Percentiles rank a stretch among this genome's conserved stretches.
Conservation (phyloP, 2,888 invertebrate genomes). For the Synanthedon vespiformis region DNA sequence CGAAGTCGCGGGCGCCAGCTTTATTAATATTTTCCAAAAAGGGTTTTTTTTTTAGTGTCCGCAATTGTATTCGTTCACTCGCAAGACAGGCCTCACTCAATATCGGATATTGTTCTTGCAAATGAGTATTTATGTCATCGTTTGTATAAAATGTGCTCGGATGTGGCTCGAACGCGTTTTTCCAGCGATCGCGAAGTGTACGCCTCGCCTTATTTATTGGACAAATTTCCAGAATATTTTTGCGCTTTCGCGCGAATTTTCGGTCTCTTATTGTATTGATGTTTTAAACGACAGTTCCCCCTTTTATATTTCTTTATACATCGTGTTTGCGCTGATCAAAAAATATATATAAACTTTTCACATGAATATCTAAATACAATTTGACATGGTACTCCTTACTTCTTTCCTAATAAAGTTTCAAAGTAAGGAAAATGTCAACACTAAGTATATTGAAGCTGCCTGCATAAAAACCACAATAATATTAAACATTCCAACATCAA, state of each 20-base stretch:
- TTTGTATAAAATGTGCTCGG: constrained; percentile 58
- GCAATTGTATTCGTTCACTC: constrained; percentile 27
- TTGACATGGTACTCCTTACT: too few species aligned
- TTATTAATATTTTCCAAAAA: not conserved
- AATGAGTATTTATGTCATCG: constrained; percentile 70
- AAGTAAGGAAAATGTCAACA: too few species aligned
- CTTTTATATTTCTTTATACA: not conserved
- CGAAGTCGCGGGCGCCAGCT: too few species aligned
- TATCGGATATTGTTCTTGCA: constrained; percentile 69
- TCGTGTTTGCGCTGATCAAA: not conserved
- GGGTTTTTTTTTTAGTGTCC: constrained; percentile 15
- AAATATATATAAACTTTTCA: not conserved
- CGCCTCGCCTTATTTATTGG: constrained; percentile 18
- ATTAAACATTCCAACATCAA: too few species aligned
- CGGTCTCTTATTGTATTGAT: constrained; percentile 5
- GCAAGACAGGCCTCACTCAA: constrained; percentile 68
- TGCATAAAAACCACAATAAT: too few species aligned
- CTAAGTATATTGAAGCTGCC: too few species aligned
- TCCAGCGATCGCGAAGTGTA: constrained; percentile 20
- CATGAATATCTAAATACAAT: too few species aligned
- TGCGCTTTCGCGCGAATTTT: constrained; percentile 11
- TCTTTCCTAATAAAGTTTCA: too few species aligned
- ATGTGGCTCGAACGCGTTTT: constrained; percentile 30
- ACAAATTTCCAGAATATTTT: constrained; percentile 18
- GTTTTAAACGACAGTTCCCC: not conserved